Base-by-base conservation (phyloP, 2,888 invertebrate species). In the Acronicta aceris region DNA sequence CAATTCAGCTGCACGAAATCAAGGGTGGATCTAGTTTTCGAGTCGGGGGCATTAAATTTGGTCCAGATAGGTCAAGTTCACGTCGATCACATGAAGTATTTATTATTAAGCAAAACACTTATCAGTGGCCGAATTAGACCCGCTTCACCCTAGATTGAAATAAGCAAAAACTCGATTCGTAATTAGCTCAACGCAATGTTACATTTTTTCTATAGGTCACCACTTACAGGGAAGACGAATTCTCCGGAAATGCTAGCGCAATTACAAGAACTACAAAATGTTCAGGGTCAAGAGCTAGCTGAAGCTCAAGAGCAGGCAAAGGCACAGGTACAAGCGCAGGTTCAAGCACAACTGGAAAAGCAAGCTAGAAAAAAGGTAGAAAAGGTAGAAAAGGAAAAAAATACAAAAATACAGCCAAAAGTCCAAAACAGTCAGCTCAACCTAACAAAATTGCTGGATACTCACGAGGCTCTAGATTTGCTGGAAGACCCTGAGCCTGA, bases 401-500 rank as follows among this genome's bases (percentile, higher is more conserved):
- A 15, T 9, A 1, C 41, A 16, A 7, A 51, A 27, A 1, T 16
- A 27, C 41, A 41, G 27, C 17, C 16, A 8, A 17, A 13, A 1
- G 5, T 8, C 5, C 10, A 15, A 51, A 41, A 50, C 25, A 15
- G 41, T 2, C 5, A 21, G 5, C 9, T 17, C 0, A 17, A 36
- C 38, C 8, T 27, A 3, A 51, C 41, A 25, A 13, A 21, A 21
- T 6, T 33, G 12, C 10, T 59, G 8, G 38, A 53, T 25, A 54
- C 53, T 16, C 13, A 66, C 1, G 80, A 86, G 67, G 88, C 82
- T 0, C 63, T 81, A 5, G 62, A 74, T 1, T 60, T 89, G 1
- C 30, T 89, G 1, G 57, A 80, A 7, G 81, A 79, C 0, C 89
- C 89, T 0, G 74, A 78, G 7, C 82, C 87, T 12, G 90, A 91